Evolutionary conservation across 2,888 invertebrate species (phyloP).

Genomic region (Campoletis raptor): DNA sequence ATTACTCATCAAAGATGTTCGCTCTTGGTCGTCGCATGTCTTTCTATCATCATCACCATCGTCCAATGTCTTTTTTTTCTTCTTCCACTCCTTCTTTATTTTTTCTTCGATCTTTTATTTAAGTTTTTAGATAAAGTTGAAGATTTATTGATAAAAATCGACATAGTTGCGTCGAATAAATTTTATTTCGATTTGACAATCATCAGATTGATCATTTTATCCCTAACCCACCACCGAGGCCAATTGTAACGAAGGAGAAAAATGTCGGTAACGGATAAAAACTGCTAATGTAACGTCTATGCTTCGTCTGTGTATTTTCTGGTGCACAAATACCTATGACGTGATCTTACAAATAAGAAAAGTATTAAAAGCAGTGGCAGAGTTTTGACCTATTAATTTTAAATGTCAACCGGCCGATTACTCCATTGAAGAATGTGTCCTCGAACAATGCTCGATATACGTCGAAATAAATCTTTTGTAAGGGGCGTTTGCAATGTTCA

Average conservation of each 20-base stretch:
- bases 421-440: slow-evolving; percentile 33
- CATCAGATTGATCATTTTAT: neutral
- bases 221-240: neutral
- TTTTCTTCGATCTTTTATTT: neutral
- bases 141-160: neutral
- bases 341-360: slow-evolving; percentile 9
- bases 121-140: neutral
- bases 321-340: slow-evolving; percentile 20
- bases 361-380: slow-evolving; percentile 19
- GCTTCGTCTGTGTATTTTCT: neutral
- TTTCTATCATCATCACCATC: slow-evolving; percentile 25
- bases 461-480: neutral
- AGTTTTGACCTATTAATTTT: slow-evolving; percentile 63
- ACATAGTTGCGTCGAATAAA: neutral
- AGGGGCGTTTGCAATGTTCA: neutral
- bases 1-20: slow-evolving; percentile 31
- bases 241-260: neutral
- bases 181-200: neutral
- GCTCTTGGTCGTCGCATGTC: slow-evolving; percentile 28
- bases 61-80: slow-evolving; percentile 2
- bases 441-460: neutral
- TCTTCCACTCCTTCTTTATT: neutral
- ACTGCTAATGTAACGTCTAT: neutral
- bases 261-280: neutral
- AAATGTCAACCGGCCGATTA: slow-evolving; percentile 62